Evolutionary conservation across 1,140 invertebrate species (phyloP), one percentile per base, ranked within the genome.

Genomic region (Drosophila ogumai): DNA sequence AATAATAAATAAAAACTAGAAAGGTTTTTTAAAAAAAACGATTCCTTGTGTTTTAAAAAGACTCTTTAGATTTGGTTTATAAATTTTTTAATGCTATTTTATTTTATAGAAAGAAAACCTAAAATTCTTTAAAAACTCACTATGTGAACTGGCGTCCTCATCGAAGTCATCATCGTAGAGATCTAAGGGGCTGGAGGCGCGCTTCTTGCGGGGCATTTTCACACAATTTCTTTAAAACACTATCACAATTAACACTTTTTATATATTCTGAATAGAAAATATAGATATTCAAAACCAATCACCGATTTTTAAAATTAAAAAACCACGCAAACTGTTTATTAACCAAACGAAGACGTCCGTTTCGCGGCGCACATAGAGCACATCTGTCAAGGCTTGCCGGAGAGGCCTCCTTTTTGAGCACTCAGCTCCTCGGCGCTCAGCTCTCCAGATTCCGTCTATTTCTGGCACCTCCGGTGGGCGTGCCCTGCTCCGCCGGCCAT

Each of bases 171-270:
- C 91, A 36, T 92, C 91, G 50, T 80, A 88, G n/a, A 80, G 19
- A 36, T 92, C 91, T 71, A 91, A 49, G 1, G 90, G 88, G 44
- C 90, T 91, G 32, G 82, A 73, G 2, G 76, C 32, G 12, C 91
- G 81, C 71, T 92, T 92, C 69, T 76, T 90, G 25, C 90, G 84
- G 52, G 91, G 91, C 91, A 92, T 92, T 93, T 46, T 40, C 32
- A 17, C 40, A 56, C 36, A 31, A 25, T 19, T 2, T 22, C 0
- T 43, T 43, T 25, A 3, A 0, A 6, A 36, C 22, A n/a, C 10
- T 34, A 47, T 69, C 65, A 71, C 34, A 47, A 57, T 32, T 34
- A 71, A 34, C 43, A 71, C 43, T 72, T 12, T 34, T 15, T 9
- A n/a, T 34, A 49, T 32, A 17, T 56, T 47, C 28, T 3, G 4